phyloP scores from a whole-genome alignment of 2,888 invertebrate species.

The Escarpia spicata region DNA sequence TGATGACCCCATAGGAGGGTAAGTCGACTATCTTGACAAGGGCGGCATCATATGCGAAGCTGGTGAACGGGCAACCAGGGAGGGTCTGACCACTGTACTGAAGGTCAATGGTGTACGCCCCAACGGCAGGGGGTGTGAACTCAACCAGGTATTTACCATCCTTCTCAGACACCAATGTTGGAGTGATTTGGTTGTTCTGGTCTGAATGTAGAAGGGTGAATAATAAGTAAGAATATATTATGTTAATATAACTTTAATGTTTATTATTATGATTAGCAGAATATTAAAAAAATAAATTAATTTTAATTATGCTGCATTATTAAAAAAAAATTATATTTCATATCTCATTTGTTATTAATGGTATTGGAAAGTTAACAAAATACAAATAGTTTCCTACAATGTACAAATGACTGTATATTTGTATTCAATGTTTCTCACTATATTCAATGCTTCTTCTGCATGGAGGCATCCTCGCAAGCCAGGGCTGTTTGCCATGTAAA shows the following conservation, averaged over 20 bases:
- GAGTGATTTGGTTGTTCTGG: constrained; percentile 83
- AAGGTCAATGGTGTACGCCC: constrained; percentile 88
- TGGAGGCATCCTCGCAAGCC: no score
- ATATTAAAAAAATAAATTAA: not conserved
- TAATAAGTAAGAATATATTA: not conserved
- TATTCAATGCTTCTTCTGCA: no score
- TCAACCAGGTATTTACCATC: constrained; percentile 51
- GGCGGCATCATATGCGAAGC: constrained; percentile 92
- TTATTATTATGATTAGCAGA: not conserved
- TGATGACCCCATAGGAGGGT: constrained; percentile 52
- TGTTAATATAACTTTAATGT: not conserved
- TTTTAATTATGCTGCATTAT: not conserved
- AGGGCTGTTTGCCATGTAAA: no score
- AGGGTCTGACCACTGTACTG: constrained; percentile 89
- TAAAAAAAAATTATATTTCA: not conserved
- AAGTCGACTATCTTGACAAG: constrained; percentile 76
- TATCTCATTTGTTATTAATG: no score
- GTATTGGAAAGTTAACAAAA: no score
- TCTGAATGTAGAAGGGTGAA: constrained; percentile 63
- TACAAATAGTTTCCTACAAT: not conserved
- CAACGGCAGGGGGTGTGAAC: constrained; percentile 88
- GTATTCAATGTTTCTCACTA: no score
- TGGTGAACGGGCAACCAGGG: constrained; percentile 90
- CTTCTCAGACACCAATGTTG: constrained; percentile 77
- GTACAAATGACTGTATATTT: no score